These are phyloP conservation scores for Hemicordylus capensis DNA, from an alignment of 2,113 vertebrate species.

Conservation along the genomic window DNA sequence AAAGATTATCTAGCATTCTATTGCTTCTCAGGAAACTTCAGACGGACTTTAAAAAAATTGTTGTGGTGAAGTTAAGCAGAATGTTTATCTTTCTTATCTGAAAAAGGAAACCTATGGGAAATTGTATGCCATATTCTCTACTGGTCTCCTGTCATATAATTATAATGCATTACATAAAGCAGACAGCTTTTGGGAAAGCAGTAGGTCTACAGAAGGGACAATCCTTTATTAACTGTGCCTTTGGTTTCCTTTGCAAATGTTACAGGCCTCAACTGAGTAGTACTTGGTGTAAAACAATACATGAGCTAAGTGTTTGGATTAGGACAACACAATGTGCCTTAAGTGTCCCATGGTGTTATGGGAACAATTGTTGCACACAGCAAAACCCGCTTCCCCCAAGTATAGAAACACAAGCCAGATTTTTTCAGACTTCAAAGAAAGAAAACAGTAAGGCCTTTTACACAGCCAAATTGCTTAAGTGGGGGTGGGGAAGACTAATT, in stretches of 20 bases:
- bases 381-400: conserved; percentile 62
- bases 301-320: conserved; percentile 64
- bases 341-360: conserved; percentile 30
- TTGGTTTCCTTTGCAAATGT: conserved; percentile 48
- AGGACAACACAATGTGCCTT: conserved; percentile 65
- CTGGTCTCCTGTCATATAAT: conserved; percentile 73
- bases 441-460: conserved; percentile 58
- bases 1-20: conserved; percentile 46
- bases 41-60: conserved; percentile 14
- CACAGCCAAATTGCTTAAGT: conserved; percentile 57
- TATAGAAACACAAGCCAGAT: conserved; percentile 71
- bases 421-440: conserved; percentile 58
- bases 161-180: conserved; percentile 66
- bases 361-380: conserved; percentile 49
- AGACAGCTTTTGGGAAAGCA: conserved; percentile 35
- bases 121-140: conserved; percentile 64
- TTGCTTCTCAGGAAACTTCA: conserved; percentile 62
- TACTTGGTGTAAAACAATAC: conserved; percentile 51
- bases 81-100: conserved; percentile 79
- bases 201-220: conserved; percentile 25
- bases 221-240: conserved; percentile 9
- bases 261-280: conserved; percentile 34
- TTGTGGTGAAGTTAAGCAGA: conserved; percentile 33
- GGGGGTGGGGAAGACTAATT: conserved; percentile 18
- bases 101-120: conserved; percentile 80